Conservation (phyloP, 2,113 vertebrate genomes). For the Anarhynchus alexandrinus region DNA sequence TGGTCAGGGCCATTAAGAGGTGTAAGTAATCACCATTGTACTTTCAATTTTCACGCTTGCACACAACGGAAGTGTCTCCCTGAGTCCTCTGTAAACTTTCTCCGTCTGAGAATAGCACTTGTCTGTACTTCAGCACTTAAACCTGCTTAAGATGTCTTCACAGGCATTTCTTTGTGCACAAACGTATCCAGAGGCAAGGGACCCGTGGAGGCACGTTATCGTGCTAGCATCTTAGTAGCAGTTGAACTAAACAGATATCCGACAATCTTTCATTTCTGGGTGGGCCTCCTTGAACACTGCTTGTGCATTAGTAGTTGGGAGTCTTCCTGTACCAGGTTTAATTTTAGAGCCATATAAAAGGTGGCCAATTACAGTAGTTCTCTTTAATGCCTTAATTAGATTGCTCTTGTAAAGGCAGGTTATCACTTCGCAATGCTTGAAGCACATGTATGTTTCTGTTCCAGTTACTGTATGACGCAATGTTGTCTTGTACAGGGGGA, state of each 20-base stretch:
- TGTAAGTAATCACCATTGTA: not conserved
- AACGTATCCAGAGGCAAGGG: not conserved
- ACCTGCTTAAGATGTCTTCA: not conserved
- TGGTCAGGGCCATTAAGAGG: not conserved
- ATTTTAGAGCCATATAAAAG: not conserved
- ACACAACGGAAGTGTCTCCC: not conserved
- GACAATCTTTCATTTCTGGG: not conserved
- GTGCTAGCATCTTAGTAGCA: not conserved
- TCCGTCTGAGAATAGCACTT: not conserved
- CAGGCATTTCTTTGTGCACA: not conserved
- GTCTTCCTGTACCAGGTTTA: not conserved
- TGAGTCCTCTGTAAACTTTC: not conserved
- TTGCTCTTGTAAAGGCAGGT: not conserved
- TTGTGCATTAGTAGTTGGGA: not conserved
- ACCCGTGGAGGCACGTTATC: not conserved
- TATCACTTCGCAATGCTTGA: not conserved
- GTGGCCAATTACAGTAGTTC: not conserved
- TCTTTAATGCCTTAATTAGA: not conserved
- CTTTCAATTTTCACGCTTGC: not conserved
- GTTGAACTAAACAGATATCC: not conserved
- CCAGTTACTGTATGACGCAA: not conserved
- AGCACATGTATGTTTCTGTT: not conserved
- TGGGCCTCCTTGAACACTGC: not conserved
- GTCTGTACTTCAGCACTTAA: not conserved
- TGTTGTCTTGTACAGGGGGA: conserved; percentile 83